Percentiles rank a stretch among this genome's conserved stretches.
These are phyloP conservation scores for Trachops cirrhosus DNA, from an alignment of 2,797 vertebrate species.

Conservation along the genomic window DNA sequence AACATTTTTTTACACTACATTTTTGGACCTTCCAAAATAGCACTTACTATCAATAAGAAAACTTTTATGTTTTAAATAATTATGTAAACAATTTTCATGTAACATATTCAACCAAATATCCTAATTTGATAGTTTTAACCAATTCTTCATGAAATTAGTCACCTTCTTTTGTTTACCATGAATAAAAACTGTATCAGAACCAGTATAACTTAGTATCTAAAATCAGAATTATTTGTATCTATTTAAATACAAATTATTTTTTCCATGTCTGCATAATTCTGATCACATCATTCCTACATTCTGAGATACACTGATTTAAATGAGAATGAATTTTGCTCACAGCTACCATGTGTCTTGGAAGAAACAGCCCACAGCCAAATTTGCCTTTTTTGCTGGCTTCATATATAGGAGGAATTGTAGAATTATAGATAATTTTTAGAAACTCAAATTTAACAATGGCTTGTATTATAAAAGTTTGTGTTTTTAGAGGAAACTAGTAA, in stretches of 20 bases:
- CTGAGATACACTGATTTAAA: constrained; percentile 38
- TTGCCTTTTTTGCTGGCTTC: constrained; percentile 40
- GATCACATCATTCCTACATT: neutral
- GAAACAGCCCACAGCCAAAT: constrained; percentile 62
- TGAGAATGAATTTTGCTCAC: constrained; percentile 56
- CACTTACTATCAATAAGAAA: neutral
- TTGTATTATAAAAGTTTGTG: neutral
- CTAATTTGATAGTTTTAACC: neutral
- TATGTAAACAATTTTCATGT: neutral
- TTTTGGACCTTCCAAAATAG: neutral
- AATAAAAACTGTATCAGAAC: neutral
- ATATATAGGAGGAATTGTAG: neutral
- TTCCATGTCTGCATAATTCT: neutral
- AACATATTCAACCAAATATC: neutral
- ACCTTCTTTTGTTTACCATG: neutral
- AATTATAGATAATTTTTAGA: constrained; percentile 16
- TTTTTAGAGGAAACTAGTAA: neutral
- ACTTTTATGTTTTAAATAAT: neutral
- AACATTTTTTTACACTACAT: neutral
- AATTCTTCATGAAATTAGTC: neutral
- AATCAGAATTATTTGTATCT: neutral
- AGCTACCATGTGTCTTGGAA: constrained; percentile 62
- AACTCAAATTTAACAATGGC: neutral
- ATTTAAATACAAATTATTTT: constrained; percentile 33
- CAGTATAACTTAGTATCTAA: neutral